Evolutionary conservation across 2,797 vertebrate genomes (phyloP), one percentile per base, ranked within the genome.

Genomic region (Xenentodon cancila): DNA sequence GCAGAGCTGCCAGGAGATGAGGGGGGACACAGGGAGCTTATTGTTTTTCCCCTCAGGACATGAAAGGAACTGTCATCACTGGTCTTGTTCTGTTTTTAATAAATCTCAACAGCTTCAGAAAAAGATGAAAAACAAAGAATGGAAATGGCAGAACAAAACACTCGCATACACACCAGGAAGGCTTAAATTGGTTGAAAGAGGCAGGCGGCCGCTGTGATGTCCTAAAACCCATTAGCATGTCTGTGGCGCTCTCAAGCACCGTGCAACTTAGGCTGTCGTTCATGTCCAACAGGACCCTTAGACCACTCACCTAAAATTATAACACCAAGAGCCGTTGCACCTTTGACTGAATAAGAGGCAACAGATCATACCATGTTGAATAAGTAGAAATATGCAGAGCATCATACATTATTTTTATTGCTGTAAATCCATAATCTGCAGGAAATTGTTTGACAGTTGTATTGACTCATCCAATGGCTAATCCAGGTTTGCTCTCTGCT

Each of bases 51-150:
- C 64, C 70, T 25, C 47, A 70, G 84, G 84, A 88, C 84, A 85
- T 88, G 85, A 89, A 88, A 87, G 82, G 53, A 84, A 73, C 85
- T 82, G 90, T 88, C 90, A 88, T 81, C 81, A 51, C 76, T 73
- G 82, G 82, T 78, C 88, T 75, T 83, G 84, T 86, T 75, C 79
- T 81, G 75, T 71, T 72, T 74, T 78, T 88, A 82, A 86, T 81
- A 81, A 77, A 87, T 82, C 80, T 79, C 74, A 60, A 65, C 53
- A 32, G 37, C 80, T 81, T 84, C 74, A 79, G 62, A 77, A 59
- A 59, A 37, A 75, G 63, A 80, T 71, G 65, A 73, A 82, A 83
- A 82, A 76, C 59, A 71, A 71, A 73, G 56, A 61, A 32, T 68
- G 58, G 68, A 59, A 73, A 62, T 4, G 43, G 63, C 50, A 50